Conservation (phyloP, 1,140 invertebrate genomes). For the Homarus americanus region DNA sequence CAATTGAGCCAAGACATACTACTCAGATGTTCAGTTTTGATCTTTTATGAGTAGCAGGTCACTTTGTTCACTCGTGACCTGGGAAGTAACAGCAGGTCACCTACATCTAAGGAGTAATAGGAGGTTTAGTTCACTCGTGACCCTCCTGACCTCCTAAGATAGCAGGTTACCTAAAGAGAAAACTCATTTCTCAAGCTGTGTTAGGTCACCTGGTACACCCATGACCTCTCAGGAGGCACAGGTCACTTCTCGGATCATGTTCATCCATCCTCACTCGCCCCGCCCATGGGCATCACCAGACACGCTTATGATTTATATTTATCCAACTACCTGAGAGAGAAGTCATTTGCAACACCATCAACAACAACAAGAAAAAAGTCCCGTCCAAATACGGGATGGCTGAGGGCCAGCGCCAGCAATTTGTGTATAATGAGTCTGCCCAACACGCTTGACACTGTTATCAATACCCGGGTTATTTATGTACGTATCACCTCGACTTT, state of each 20-base stretch:
- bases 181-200: no score
- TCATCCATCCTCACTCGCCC: neutral
- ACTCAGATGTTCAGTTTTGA: no score
- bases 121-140: no score
- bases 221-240: no score
- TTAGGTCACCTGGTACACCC: neutral
- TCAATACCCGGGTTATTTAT: constrained; percentile 7
- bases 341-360: constrained; percentile 31
- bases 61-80: no score
- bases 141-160: no score
- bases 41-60: no score
- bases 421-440: neutral
- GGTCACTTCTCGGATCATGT: neutral
- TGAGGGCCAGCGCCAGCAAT: constrained; percentile 11
- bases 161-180: no score
- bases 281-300: neutral
- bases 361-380: neutral
- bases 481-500: constrained; percentile 3
- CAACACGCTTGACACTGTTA: constrained; percentile 17
- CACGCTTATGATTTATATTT: constrained; percentile 13
- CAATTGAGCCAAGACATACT: no score
- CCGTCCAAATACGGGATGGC: neutral
- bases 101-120: no score
- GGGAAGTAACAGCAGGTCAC: no score
- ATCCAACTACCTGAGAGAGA: constrained; percentile 19